Percentiles rank a stretch among this genome's conserved stretches.
phyloP scores from a whole-genome alignment of 2,888 invertebrate genomes.

The Apeira syringaria region DNA sequence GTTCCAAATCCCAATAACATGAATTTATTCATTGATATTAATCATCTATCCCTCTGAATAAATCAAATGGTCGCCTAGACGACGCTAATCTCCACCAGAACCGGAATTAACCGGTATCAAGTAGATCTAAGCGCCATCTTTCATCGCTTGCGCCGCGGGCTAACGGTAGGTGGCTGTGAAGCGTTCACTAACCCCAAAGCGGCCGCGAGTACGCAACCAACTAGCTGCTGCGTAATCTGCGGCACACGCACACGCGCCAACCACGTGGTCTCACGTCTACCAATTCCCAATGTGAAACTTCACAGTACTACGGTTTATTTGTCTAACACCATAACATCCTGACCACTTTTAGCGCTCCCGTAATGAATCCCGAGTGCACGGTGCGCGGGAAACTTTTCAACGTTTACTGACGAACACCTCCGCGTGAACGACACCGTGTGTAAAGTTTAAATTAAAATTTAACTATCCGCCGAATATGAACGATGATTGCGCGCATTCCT shows the following conservation, averaged over 20 bases:
- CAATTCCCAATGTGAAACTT: conserved; percentile 29
- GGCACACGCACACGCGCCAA: conserved; percentile 33
- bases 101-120: conserved; percentile 21
- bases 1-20: conserved; percentile 16
- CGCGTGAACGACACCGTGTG: conserved; percentile 10
- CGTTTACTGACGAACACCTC: conserved; percentile 11
- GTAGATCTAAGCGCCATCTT: conserved; percentile 34
- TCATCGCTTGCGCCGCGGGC: conserved; percentile 37
- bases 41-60: conserved; percentile 29
- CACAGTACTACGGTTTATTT: conserved; percentile 34
- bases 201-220: conserved; percentile 30
- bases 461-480: conserved; percentile 21
- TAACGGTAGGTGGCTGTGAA: conserved; percentile 51
- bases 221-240: conserved; percentile 7
- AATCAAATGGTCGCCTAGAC: conserved; percentile 29
- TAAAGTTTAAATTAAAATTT: conserved; percentile 28
- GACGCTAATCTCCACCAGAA: conserved; percentile 26
- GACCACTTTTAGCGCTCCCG: conserved; percentile 29
- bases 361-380: conserved; percentile 17
- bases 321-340: conserved; percentile 43
- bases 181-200: conserved; percentile 54
- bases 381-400: conserved; percentile 20
- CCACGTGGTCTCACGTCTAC: conserved; percentile 36
- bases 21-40: conserved; percentile 27
- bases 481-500: conserved; percentile 19